Evolutionary conservation across 2,888 invertebrate genomes (phyloP), one percentile per base, ranked within the genome.

Genomic region (Halictus quadricinctus): DNA sequence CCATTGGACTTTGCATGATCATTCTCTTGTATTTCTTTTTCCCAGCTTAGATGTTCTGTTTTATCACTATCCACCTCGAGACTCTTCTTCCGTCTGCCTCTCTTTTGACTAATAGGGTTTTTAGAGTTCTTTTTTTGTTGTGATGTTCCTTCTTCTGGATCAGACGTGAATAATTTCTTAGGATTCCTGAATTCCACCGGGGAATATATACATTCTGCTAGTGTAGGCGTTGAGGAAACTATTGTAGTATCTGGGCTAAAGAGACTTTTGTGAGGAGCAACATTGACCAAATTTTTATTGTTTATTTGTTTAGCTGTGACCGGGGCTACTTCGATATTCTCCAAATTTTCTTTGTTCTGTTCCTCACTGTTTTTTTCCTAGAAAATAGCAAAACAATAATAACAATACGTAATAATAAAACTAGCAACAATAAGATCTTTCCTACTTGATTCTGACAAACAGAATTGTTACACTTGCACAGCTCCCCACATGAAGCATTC

Each of bases 381-480:
- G 7, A 69, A 18, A 72, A 36, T 36, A 6, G 7, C 5, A 7
- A 43, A 69, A 69, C 18, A 10, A 41, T 43, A 70, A 25, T 43
- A 43, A 25, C n/a, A 41, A 70, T 13, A 43, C n/a, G 0, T 21
- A 70, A 43, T 43, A 43, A 1, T 12, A 64, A 36, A 43, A 8
- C 8, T 36, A 64, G 15, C 64, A 64, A 36, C 8, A 64, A 29
- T 29, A 15, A 64, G 46, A 72, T 25, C 25, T 7, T 18, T 43
- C 46, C 54, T 87, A 93, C 93, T 83, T 92, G 85, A 81, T 93
- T 93, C 70, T 87, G 72, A 66, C 93, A 93, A 8, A n/a, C 3
- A 5, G 18, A 13, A 43, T 78, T 60, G n/a, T 75, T 80, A 25
- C 93, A 93, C 77, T 80, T 90, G 69, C 93, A 93, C 5, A 60